These are phyloP conservation scores for Galerucella calmariensis DNA, from an alignment of 2,888 invertebrate genomes.

Conservation along the genomic window DNA sequence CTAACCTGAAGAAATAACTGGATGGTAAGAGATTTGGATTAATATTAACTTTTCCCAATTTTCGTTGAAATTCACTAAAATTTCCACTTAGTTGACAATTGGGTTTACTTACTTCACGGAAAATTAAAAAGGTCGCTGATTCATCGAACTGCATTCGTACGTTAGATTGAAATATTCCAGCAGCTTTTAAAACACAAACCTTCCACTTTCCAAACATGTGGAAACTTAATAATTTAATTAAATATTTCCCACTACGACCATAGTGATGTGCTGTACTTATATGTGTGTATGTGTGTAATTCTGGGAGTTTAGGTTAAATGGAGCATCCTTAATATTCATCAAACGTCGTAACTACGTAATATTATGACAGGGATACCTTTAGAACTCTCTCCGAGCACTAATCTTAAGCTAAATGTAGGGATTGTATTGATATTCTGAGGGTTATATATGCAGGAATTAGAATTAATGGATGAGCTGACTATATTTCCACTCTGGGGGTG, in stretches of 20 bases:
- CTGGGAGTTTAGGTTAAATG: conserved; percentile 23
- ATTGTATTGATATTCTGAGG: conserved; percentile 26
- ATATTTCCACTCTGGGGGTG: conserved; percentile 5
- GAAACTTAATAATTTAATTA: conserved; percentile 19
- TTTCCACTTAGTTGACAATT: too few relatives aligned
- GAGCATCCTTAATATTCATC: conserved; percentile 29
- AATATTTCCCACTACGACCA: background rate
- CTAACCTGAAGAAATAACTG: too few relatives aligned
- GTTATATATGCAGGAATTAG: conserved; percentile 21
- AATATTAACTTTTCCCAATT: too few relatives aligned
- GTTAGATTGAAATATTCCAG: too few relatives aligned
- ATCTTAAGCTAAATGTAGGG: conserved; percentile 27
- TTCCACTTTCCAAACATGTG: background rate
- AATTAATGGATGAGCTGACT: conserved; percentile 21
- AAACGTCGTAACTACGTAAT: conserved; percentile 29
- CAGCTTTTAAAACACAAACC: too few relatives aligned
- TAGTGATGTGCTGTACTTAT: conserved; percentile 23
- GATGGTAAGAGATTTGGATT: too few relatives aligned
- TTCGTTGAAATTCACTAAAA: too few relatives aligned
- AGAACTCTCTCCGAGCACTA: conserved; percentile 26
- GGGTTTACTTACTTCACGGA: too few relatives aligned
- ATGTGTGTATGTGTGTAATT: conserved; percentile 17
- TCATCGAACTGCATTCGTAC: too few relatives aligned
- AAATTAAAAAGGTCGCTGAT: too few relatives aligned
- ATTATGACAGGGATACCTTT: conserved; percentile 30